Evolutionary conservation across 2,888 invertebrate species (phyloP).

Genomic region (Drosophila lutescens): DNA sequence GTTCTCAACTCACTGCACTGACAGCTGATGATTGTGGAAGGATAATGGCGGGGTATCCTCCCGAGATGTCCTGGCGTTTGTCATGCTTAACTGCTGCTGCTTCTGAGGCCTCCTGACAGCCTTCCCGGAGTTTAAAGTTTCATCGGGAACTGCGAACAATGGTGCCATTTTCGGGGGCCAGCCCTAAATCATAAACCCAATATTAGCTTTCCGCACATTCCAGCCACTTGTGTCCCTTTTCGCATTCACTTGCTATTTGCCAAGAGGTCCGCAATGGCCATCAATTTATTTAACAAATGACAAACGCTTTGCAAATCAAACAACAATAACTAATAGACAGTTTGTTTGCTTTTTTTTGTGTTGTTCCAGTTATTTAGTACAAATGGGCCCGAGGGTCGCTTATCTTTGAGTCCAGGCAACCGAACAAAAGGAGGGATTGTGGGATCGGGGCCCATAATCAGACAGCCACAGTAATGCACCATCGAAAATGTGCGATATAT

Average conservation of each 20-base stretch:
- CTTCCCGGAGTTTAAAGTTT: conserved; percentile 35
- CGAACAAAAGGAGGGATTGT: conserved; percentile 28
- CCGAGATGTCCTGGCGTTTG: conserved; percentile 32
- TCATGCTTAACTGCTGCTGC: conserved; percentile 39
- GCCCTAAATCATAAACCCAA: conserved; percentile 40
- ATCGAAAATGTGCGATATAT: conserved; percentile 38
- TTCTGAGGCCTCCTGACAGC: conserved; percentile 51
- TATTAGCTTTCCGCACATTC: conserved; percentile 28
- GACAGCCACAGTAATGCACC: conserved; percentile 52
- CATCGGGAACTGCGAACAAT: conserved; percentile 19
- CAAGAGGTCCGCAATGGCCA: conserved; percentile 67
- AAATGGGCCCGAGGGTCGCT: conserved; percentile 60
- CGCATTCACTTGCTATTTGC: conserved; percentile 62
- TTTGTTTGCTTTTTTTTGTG: conserved; percentile 56
- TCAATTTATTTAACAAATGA: conserved; percentile 80
- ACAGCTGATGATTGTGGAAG: conserved; percentile 72
- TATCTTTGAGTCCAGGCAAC: conserved; percentile 47
- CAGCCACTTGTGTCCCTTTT: conserved; percentile 21
- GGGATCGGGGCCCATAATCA: conserved; percentile 51
- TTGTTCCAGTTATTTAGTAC: conserved; percentile 66
- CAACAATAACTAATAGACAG: conserved; percentile 76
- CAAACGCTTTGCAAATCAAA: conserved; percentile 78
- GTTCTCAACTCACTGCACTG: conserved; percentile 64
- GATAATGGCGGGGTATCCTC: conserved; percentile 15
- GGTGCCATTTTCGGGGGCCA: conserved; percentile 4